Percentiles rank a stretch among this genome's conserved stretches.
phyloP scores from a whole-genome alignment of 1,140 invertebrate genomes.

The Zaprionus ornatus region DNA sequence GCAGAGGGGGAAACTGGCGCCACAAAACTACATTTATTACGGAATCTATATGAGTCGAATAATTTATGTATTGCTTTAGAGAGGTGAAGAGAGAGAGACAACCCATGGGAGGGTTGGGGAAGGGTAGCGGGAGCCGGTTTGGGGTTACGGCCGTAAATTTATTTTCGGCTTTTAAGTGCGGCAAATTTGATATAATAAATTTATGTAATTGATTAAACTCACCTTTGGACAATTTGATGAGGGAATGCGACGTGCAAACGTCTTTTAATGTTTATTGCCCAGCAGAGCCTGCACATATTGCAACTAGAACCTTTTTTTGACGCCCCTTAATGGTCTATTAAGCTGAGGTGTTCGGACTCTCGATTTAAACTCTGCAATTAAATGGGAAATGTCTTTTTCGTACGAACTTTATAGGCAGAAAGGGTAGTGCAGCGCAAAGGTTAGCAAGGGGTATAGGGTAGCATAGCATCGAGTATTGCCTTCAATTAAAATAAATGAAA shows the following conservation, averaged over 20 bases:
- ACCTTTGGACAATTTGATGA: conserved; percentile 52
- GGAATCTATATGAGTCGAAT: conserved; percentile 21
- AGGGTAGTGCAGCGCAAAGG: background rate
- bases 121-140: background rate
- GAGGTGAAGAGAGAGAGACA: background rate
- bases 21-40: conserved; percentile 22
- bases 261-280: conserved; percentile 64
- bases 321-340: conserved; percentile 69
- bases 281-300: conserved; percentile 49
- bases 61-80: conserved; percentile 36
- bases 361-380: conserved; percentile 78
- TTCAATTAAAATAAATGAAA: conserved; percentile 78
- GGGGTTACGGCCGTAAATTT: conserved; percentile 3
- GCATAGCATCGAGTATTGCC: conserved; percentile 9
- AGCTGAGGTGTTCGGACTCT: conserved; percentile 50
- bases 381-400: conserved; percentile 51
- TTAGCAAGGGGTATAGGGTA: background rate
- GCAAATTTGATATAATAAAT: conserved; percentile 33
- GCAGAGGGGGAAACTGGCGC: conserved; percentile 2
- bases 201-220: conserved; percentile 63
- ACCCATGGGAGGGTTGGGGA: too few species aligned
- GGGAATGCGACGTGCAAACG: conserved; percentile 42
- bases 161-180: background rate
- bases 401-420: conserved; percentile 43
- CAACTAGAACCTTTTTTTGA: conserved; percentile 51